Base-by-base conservation (phyloP, 2,797 vertebrate genomes). In the Octomys mimax region DNA sequence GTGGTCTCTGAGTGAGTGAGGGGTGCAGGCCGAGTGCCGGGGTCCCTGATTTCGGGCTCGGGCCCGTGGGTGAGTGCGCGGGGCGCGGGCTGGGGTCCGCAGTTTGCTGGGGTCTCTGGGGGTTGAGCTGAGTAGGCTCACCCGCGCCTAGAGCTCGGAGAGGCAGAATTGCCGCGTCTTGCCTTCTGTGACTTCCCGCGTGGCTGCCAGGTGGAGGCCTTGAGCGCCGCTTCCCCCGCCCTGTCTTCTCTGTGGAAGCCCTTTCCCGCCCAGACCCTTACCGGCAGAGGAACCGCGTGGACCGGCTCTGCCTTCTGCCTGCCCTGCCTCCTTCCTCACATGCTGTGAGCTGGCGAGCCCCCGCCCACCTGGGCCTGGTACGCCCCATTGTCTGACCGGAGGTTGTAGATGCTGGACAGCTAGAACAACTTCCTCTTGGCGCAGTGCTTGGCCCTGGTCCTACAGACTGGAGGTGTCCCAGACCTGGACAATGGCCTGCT, bases 371-470 rank as follows among this genome's bases (percentile, higher is more conserved):
- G 75, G 46, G 46, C 57, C 61, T 68, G 80, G 87, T 61, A 2
- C 6, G n/a, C 31, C 46, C 68, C 70, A 36, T 70, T 84, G 87
- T 84, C 42, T 10, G 5, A 77, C 39, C 9, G 21, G 49, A 81
- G 57, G 26, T 42, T 70, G 42, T 46, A 78, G 70, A 54, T 59
- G 61, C 26, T 4, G 6, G 42, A 68, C 49, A 78, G 21, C 39
- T n/a, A n/a, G 31, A 71, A 77, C 88, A 88, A 49, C 71, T 91
- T 91, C 84, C 92, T 36, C 21, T 71, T 64, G 70, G 42, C 68
- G 52, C 16, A 2, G 73, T 31, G 78, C 36, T 59, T 59, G 52
- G 61, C 82, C 11, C 6, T 5, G 9, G 18, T 46, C 31, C 14
- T 42, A 59, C 46, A 14, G 49, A 54, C 21, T 19, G 18, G 49